Evolutionary conservation across 2,888 invertebrate genomes (phyloP), one percentile per base, ranked within the genome.

Genomic region (Zaprionus bogoriensis): DNA sequence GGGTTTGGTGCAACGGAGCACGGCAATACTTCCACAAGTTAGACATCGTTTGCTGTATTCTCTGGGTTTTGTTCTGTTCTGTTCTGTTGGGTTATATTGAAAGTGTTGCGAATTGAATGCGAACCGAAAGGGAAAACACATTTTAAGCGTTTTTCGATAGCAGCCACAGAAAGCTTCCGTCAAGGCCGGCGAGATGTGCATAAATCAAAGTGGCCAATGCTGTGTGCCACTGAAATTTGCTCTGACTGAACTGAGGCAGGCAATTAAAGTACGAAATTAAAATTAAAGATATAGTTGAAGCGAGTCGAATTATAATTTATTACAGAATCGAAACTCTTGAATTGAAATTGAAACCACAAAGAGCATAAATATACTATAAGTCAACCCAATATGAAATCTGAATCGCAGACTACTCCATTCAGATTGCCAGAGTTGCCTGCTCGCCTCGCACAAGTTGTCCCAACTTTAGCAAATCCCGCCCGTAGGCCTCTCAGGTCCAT

Each of bases 101-200:
- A 50, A 63, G 48, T 32, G 36, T 48, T 51, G 44, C 51, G 30
- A 57, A 39, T 60, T 55, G 45, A 57, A 60, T 72, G 59, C 12
- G 22, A 36, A 10, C 28, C 28, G 25, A 54, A 60, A 45, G 28
- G 19, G 27, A 71, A 58, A 58, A 14, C 14, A 22, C n/a, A 14
- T 51, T 55, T 50, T 23, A 50, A 50, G 7, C 32, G 20, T 6
- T 57, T 52, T 63, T 44, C 10, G 14, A 42, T 50, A 22, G 10
- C 3, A 32, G 20, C 30, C 38, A 48, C 12, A 14, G 10, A 17
- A 2, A 9, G 2, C 6, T 14, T 38, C 30, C 32, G 32, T 14
- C 32, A 51, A 19, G 25, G 38, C 17, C 48, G n/a, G 1, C 4
- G 17, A 36, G 14, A 14, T 14, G 17, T 20, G 14, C 20, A 22